Conservation (phyloP, 1,140 invertebrate genomes). For the Leptinotarsa undecemlineata region DNA sequence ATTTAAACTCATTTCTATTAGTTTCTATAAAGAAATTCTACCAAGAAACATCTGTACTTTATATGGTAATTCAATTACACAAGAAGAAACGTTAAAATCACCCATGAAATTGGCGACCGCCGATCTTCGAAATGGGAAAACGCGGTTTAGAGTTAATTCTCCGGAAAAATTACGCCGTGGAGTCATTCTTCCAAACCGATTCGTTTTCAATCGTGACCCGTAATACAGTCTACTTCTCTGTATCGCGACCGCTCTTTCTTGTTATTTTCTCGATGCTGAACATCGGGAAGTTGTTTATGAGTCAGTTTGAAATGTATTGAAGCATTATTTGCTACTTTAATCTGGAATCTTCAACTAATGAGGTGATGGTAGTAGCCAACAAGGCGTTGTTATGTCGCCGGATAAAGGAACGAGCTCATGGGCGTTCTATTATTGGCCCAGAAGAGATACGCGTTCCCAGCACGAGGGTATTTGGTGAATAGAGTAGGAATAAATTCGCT, state of each 20-base stretch:
- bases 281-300: constrained; percentile 17
- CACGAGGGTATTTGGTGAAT: not conserved
- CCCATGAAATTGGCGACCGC: too few relatives aligned
- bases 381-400: constrained; percentile 20
- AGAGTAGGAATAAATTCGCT: not conserved
- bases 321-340: constrained; percentile 22
- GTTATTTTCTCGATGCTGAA: not conserved
- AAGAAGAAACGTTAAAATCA: too few relatives aligned
- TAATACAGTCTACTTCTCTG: not conserved
- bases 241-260: not conserved
- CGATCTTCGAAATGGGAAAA: too few relatives aligned
- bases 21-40: too few relatives aligned
- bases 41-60: too few relatives aligned
- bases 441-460: not conserved
- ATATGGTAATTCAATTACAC: too few relatives aligned
- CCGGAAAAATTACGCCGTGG: too few relatives aligned
- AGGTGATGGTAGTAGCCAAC: constrained; percentile 21
- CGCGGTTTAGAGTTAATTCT: too few relatives aligned
- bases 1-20: too few relatives aligned
- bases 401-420: not conserved
- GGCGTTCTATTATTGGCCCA: not conserved
- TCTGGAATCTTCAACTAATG: constrained; percentile 21
- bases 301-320: constrained; percentile 21
- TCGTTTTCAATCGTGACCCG: not conserved
- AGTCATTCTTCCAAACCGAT: too few relatives aligned